Evolutionary conservation across 2,797 vertebrate genomes (phyloP), one percentile per base, ranked within the genome.

Genomic region (Glossophaga mutica): DNA sequence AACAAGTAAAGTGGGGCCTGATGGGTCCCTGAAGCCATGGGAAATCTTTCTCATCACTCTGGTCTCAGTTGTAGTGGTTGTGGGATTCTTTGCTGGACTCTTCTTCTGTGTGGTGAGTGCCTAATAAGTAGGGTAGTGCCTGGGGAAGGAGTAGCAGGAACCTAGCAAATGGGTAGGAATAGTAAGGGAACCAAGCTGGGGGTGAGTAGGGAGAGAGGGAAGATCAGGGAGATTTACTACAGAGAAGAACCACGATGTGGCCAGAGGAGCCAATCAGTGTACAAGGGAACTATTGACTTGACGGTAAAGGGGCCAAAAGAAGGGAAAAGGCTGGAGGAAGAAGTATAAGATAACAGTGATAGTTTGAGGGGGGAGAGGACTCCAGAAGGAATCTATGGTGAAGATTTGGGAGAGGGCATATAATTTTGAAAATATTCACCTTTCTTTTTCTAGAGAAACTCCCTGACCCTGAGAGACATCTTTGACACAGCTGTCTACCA

Each of bases 371-470:
- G 34, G 29, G 18, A 39, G 44, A 71, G 29, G 5, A 34, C 62
- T 92, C 59, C 10, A 71, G 74, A 48, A 89, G 10, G 39, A 22
- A 1, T 46, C 19, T 6, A 0, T 34, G 37, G 59, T 44, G 57
- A 85, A 71, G 62, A 14, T 8, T 74, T 68, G 59, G 81, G 22
- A 6, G 9, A 44, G 8, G 24, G 9, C 9, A 50, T 50, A 8
- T 5, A 59, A 9, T 68, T 85, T 26, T 88, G 48, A 96, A 93
- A 88, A 44, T 34, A 32, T 29, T 32, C 16, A 29, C 10, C 29
- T 50, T 96, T 91, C 77, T 96, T 92, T 94, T 94, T 88, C 88
- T 71, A 97, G 97, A 95, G 73, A 81, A 94, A 92, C n/a, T 84
- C 2, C 74, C 34, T 83, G 90, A 52, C 50, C 42, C 37, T 83